Evolutionary conservation across 2,888 invertebrate species (phyloP), one percentile per base, ranked within the genome.

Genomic region (Plebejus melissa): DNA sequence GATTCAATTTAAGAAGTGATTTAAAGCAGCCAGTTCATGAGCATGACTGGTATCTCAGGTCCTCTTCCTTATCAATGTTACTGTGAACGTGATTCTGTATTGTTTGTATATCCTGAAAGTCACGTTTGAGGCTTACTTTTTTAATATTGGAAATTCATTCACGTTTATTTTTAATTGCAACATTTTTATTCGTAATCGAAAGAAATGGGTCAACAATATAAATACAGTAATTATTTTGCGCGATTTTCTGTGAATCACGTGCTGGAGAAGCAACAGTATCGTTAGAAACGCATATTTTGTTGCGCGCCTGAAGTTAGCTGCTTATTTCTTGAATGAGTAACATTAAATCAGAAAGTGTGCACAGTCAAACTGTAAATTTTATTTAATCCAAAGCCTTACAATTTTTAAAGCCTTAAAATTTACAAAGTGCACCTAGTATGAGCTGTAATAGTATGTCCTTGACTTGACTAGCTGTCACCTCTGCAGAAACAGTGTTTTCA

Each of bases 211-310:
- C 32, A 65, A 32, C 32, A 65, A 65, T 65, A 65, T 65, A 65
- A 65, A 65, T 65, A 65, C 65, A 65, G 65, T 13, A 65, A 32
- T 32, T 13, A 65, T 13, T 65, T 65, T 65, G 65, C 32, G 65
- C 65, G 65, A 4, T 32, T 65, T 65, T 65, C 65, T 65, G 32
- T 36, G 16, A 32, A 13, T 36, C 65, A 65, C 65, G 32, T 4
- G 13, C 65, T 2, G 5, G 65, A 4, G 32, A 32, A 11, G 9
- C 2, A 46, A 13, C 65, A 65, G 22, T 13, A 65, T 65, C 32
- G 32, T 3, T 65, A 65, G 32, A 9, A 28, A 28, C 9, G 11
- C 9, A 22, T 11, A 22, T 22, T 22, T 60, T 11, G 28, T 60
- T 58, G 3, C 58, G 22, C 58, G 22, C 60, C 16, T 54, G 16